Evolutionary conservation across 2,113 vertebrate species (phyloP).

Genomic region (Carollia perspicillata): DNA sequence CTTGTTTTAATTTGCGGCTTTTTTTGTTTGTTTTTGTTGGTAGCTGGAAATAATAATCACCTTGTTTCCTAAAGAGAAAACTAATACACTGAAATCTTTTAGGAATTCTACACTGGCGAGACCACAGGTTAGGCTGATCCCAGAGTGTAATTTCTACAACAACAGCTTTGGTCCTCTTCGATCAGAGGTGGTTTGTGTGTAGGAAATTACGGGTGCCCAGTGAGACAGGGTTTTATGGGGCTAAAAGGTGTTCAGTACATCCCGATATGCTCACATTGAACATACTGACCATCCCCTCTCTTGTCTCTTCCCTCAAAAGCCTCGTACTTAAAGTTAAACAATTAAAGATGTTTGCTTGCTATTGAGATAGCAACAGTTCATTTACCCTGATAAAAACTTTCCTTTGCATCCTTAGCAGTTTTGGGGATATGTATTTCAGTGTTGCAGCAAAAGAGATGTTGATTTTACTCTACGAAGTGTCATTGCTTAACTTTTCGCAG

Average conservation of each 20-base stretch:
- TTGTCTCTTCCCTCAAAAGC: not conserved
- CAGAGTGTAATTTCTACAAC: not conserved
- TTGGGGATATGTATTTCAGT: not conserved
- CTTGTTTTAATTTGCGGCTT: not conserved
- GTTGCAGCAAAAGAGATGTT: not conserved
- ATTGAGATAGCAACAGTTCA: not conserved
- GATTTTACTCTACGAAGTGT: not conserved
- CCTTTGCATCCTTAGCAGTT: not conserved
- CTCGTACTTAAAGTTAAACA: not conserved
- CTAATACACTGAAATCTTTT: not conserved
- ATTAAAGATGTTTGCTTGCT: not conserved
- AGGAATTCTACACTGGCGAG: not conserved
- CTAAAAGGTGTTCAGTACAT: not conserved
- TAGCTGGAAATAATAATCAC: not conserved
- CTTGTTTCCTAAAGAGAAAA: not conserved
- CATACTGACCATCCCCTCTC: not conserved
- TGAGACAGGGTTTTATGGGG: not conserved
- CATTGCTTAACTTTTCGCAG: not conserved
- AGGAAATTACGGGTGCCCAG: not conserved
- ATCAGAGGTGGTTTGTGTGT: not conserved
- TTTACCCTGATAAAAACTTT: not conserved
- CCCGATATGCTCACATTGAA: not conserved
- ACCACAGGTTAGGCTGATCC: not conserved
- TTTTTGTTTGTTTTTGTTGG: not conserved
- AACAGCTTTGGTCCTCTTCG: not conserved